phyloP scores from a whole-genome alignment of 2,797 vertebrate species.

The Melanotaenia boesemani region DNA sequence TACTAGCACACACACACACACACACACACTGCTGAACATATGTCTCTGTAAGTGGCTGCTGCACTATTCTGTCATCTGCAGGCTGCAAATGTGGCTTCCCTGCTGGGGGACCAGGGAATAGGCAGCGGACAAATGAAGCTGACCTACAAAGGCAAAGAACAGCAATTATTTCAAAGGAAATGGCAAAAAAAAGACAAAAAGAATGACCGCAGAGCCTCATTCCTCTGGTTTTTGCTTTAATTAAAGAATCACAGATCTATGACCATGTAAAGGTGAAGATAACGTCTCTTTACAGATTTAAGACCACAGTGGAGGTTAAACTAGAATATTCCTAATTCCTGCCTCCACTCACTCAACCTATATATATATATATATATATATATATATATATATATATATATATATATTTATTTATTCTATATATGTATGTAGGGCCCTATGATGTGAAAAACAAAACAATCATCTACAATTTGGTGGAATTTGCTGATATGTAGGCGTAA shows the following conservation, averaged over 20 bases:
- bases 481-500: no score
- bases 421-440: no score
- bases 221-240: constrained; percentile 49
- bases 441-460: no score
- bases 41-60: constrained; percentile 55
- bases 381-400: no score
- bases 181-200: background rate
- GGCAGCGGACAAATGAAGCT: constrained; percentile 75
- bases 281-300: background rate
- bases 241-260: constrained; percentile 24
- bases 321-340: no score
- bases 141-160: constrained; percentile 79
- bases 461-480: no score
- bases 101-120: constrained; percentile 67
- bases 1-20: constrained; percentile 28
- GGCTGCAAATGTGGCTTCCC: constrained; percentile 65
- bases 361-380: no score
- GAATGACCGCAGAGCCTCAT: constrained; percentile 17
- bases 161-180: constrained; percentile 73
- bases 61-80: constrained; percentile 73
- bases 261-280: constrained; percentile 45
- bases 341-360: no score
- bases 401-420: no score
- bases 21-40: constrained; percentile 11
- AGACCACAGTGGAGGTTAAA: background rate